These are phyloP conservation scores for Brachymystax lenok DNA, from an alignment of 2,797 vertebrate genomes.

Conservation along the genomic window DNA sequence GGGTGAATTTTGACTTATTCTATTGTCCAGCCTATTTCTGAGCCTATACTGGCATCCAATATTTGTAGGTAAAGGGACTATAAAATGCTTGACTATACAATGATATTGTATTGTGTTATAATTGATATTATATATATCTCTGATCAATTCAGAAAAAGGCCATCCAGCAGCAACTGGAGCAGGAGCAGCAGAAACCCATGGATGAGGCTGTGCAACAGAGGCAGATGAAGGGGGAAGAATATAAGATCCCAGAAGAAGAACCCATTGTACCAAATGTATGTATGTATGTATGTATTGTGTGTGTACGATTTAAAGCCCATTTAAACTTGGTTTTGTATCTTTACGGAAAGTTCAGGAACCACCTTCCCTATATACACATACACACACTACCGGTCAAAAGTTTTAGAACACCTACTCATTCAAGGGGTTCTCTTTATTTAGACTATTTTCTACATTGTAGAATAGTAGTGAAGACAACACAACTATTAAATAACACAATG, in stretches of 20 bases:
- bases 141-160: constrained; percentile 72
- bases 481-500: too few relatives aligned
- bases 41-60: background rate
- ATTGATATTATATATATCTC: background rate
- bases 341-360: background rate
- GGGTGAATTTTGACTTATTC: too few relatives aligned
- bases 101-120: background rate
- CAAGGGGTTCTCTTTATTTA: too few relatives aligned
- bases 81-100: background rate
- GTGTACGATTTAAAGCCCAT: background rate
- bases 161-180: constrained; percentile 66
- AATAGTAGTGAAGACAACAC: too few relatives aligned
- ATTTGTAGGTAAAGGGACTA: background rate
- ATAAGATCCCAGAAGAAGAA: constrained; percentile 41
- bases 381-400: too few relatives aligned
- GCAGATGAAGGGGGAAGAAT: constrained; percentile 70
- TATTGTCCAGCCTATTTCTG: background rate
- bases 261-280: constrained; percentile 10
- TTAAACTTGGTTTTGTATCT: background rate
- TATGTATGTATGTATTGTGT: background rate
- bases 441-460: too few relatives aligned
- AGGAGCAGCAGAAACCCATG: constrained; percentile 61
- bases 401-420: too few relatives aligned
- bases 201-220: constrained; percentile 69
- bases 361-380: too few relatives aligned